Base-by-base conservation (phyloP, 1,140 invertebrate species). In the Leucophenga varia region DNA sequence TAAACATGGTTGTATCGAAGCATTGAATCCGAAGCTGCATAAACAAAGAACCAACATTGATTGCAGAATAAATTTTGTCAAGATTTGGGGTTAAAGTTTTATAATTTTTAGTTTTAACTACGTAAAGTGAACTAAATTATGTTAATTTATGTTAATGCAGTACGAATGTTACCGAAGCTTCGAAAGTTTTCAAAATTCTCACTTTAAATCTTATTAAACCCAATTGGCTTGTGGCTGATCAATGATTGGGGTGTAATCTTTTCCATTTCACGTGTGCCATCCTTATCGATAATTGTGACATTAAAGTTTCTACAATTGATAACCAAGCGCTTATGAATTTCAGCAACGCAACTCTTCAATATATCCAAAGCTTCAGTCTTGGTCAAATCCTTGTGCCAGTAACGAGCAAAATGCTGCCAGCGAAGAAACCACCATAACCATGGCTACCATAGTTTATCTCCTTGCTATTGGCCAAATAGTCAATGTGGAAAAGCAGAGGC, bases 391-490 rank as follows among this genome's bases (percentile, higher is more conserved):
- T 81, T 74, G 64, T 85, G 84, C 75, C 97, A 88, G 68, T 93
- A 88, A 55, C 90, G 85, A 76, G 99, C 93, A 98, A 84, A 49
- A 98, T 91, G 67, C 90, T 87, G 37, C 95, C 80, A 20, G 90
- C 86, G 65, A 99, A 95, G 63, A 87, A 88, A 16, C 93, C 91
- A 57, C 95, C 94, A 82, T 97, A 97, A 2, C 97, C 97, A 79
- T 97, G 94, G 37, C 89, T 86, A 50, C 88, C 91, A 80, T 90
- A 98, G 39, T 93, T 89, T 16, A 95, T 81, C 71, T 89, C 86
- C 17, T 90, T 80, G 61, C 87, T 81, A 14, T 93, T 90, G 45
- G 87, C 95, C 58, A 95, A 79, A 74, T 93, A 97, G 79, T 97
- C 95, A 77, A 97, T 89, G 65, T 86, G 94, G 69, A 87, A 95